Base-by-base conservation (phyloP, 2,797 vertebrate species). In the Syngnathus acus region DNA sequence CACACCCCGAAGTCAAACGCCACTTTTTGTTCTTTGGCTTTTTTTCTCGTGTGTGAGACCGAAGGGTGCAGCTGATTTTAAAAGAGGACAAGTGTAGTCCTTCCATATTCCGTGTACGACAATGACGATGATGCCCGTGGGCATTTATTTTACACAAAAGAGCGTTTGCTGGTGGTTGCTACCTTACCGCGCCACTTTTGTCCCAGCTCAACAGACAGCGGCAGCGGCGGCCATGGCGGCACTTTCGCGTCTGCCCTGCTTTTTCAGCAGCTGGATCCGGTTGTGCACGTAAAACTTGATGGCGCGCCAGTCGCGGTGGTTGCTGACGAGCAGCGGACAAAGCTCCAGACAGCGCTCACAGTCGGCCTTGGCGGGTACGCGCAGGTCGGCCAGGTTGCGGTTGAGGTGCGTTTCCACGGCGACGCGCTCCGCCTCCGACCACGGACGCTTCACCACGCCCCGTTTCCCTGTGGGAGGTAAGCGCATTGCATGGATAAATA, bases 261-360 rank as follows among this genome's bases (percentile, higher is more conserved):
- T 93, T 82, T 90, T 92, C 57, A 93, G 88, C 68, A 93, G 87
- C 80, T 93, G 92, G 71, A 93, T 93, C 74, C 92, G 91, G 81
- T 93, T 93, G 88, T 93, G 92, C 66, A 91, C 91, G 42, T 93
- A 93, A 76, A 93, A 93, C 81, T 93, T 93, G 81, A 93, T 92
- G 0, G 92, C 84, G 64, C 91, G 82, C 92, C 92, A 93, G 88
- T 93, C 91, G 14, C 92, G 84, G 69, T 91, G 89, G 80, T 93
- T 93, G 84, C 87, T 89, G 72, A 89, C 91, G 72, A 93, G 83
- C 73, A 93, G 79, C 5, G 92, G 92, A 76, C 91, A 93, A 78
- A 88, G 91, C 78, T 92, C 89, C 26, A 93, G 80, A 75, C 91
- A 92, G 61, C 91, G 90, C 78, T 92, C 92, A 3, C 92, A 93